These are phyloP conservation scores for Zapus hudsonius DNA, from an alignment of 2,113 vertebrate species.

Conservation along the genomic window DNA sequence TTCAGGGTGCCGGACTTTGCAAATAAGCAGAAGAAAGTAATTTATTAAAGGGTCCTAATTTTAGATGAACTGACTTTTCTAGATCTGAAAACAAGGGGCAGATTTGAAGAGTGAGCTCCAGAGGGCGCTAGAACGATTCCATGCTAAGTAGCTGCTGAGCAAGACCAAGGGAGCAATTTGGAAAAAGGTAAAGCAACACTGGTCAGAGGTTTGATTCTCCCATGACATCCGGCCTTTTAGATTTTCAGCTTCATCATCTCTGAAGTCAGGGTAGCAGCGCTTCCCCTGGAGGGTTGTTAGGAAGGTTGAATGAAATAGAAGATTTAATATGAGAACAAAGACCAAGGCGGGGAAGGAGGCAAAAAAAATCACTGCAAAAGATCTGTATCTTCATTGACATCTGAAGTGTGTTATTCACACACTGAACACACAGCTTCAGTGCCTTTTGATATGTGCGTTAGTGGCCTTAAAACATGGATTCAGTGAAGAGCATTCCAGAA, in stretches of 20 bases:
- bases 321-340: neutral
- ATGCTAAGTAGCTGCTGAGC: neutral
- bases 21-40: neutral
- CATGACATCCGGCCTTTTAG: neutral
- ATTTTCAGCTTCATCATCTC: neutral
- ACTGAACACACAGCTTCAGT: neutral
- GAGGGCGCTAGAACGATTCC: constrained; percentile 64
- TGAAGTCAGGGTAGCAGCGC: neutral
- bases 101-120: constrained; percentile 34
- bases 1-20: neutral
- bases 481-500: neutral
- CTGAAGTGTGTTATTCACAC: neutral
- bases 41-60: neutral
- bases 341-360: neutral
- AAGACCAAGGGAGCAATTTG: fast-evolving
- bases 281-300: neutral
- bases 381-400: neutral
- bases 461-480: neutral
- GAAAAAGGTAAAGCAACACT: fast-evolving
- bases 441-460: neutral
- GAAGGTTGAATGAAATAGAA: neutral
- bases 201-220: neutral
- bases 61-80: neutral
- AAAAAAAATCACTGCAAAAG: neutral
- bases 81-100: constrained; percentile 20